Conservation (phyloP, 2,113 vertebrate species). For the Oryzias curvinotus region DNA sequence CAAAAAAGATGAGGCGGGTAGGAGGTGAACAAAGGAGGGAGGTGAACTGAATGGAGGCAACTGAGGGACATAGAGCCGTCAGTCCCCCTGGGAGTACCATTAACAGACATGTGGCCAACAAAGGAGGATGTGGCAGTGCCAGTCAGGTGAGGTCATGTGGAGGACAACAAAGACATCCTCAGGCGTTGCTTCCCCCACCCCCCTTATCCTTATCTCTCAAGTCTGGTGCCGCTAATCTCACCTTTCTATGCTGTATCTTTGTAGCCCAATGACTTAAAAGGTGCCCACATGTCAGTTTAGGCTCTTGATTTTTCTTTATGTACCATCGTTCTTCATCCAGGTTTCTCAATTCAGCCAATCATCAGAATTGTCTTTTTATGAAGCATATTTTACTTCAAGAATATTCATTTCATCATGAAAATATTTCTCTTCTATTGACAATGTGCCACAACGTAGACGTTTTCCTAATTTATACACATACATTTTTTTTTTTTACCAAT, state of each 20-base stretch:
- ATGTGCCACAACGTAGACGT: too few relatives aligned
- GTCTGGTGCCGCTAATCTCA: slow-evolving; percentile 16
- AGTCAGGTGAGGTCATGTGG: slow-evolving; percentile 64
- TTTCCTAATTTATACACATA: too few relatives aligned
- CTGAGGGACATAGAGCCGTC: slow-evolving; percentile 30
- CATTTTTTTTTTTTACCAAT: too few relatives aligned
- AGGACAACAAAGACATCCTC: slow-evolving; percentile 53
- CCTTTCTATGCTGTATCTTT: slow-evolving; percentile 6
- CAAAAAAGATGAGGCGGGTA: slow-evolving; percentile 54
- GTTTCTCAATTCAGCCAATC: background rate
- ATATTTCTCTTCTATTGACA: too few relatives aligned
- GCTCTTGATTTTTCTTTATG: background rate
- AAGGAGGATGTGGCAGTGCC: slow-evolving; percentile 43
- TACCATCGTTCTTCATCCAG: background rate
- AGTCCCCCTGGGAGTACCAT: slow-evolving; percentile 55
- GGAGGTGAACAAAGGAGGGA: slow-evolving; percentile 29
- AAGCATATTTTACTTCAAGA: background rate
- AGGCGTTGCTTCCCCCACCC: background rate
- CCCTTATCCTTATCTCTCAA: slow-evolving; percentile 7
- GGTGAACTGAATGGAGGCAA: slow-evolving; percentile 2
- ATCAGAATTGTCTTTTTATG: background rate
- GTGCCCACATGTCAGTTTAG: background rate
- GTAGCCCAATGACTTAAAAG: background rate
- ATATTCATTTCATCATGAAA: too few relatives aligned
- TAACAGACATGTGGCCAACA: slow-evolving; percentile 62